Base-by-base conservation (phyloP, 1,140 invertebrate genomes). In the Papilio dardanus region DNA sequence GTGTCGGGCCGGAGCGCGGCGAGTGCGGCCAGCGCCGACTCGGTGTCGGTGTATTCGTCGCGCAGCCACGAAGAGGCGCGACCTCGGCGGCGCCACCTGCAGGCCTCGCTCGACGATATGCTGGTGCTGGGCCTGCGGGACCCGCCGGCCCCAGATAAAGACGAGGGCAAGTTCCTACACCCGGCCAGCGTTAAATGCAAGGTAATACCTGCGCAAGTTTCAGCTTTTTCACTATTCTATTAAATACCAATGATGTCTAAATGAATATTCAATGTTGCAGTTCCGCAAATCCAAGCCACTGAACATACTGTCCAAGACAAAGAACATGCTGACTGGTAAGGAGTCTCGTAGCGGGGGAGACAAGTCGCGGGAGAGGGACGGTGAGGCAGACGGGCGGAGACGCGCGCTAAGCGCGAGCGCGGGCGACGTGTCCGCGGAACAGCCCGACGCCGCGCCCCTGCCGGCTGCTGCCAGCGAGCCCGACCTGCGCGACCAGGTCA, bases 361-460 rank as follows among this genome's bases (percentile, higher is more conserved):
- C 84, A 97, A 97, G 82, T 94, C 98, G 74, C 99, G 37, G 65
- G 94, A 98, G 75, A 99, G 37, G 65, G 67, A 42, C 46, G 35
- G 31, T 4, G 75, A 42, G 21, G 30, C 31, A 30, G 95, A 96
- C 78, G 97, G 98, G 93, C 94, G 96, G 8, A 94, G 95, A 65
- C 98, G 98, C 30, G 94, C 98, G n/a, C 75, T 88, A 7, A 88
- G 86, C 65, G 89, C 89, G 1, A 85, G 89, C 33, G 89, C 84
- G 4, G 88, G 87, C 10, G 84, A 86, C 74, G 86, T 84, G 50
- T 76, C 79, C 14, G 78, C 66, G 1, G 77, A 67, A 16, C 40
- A 66, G 6, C 76, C 68, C 65, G 76, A 71, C 14, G 31, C 74
- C 31, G 58, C 77, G 30, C 3, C 83, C n/a, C 76, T 89, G 14